phyloP scores from a whole-genome alignment of 2,888 invertebrate species.

The Crossocerus cetratus region DNA sequence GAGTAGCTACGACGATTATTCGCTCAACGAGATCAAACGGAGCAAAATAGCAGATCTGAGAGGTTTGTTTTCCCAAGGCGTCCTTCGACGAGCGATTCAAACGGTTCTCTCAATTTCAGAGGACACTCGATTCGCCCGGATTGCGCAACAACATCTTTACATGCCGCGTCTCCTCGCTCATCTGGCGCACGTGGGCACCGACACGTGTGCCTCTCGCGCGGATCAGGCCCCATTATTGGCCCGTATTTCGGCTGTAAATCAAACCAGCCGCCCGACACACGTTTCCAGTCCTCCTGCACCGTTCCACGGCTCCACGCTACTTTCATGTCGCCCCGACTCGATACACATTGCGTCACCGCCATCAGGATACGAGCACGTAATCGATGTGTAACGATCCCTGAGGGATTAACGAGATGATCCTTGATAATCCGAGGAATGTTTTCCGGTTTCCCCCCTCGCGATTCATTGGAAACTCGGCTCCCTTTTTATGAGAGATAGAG shows the following conservation, averaged over 20 bases:
- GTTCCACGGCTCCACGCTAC: no score
- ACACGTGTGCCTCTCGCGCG: constrained; percentile 7
- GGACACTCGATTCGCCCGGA: constrained; percentile 16
- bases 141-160: constrained; percentile 11
- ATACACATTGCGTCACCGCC: no score
- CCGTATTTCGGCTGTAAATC: constrained; percentile 2
- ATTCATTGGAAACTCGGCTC: no score
- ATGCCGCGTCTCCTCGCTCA: not conserved
- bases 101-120: constrained; percentile 35
- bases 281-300: not conserved
- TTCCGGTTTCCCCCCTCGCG: no score
- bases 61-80: constrained; percentile 36
- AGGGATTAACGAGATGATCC: no score
- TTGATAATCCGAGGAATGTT: no score
- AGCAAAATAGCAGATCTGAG: constrained; percentile 7
- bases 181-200: not conserved
- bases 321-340: no score
- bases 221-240: constrained; percentile 18
- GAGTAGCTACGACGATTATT: no score
- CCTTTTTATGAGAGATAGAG: no score
- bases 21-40: constrained; percentile 6
- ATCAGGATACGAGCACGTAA: no score
- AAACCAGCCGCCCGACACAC: not conserved
- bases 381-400: no score
- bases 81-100: constrained; percentile 36